Evolutionary conservation across 2,113 vertebrate genomes (phyloP).

Genomic region (Antechinus stuartii): DNA sequence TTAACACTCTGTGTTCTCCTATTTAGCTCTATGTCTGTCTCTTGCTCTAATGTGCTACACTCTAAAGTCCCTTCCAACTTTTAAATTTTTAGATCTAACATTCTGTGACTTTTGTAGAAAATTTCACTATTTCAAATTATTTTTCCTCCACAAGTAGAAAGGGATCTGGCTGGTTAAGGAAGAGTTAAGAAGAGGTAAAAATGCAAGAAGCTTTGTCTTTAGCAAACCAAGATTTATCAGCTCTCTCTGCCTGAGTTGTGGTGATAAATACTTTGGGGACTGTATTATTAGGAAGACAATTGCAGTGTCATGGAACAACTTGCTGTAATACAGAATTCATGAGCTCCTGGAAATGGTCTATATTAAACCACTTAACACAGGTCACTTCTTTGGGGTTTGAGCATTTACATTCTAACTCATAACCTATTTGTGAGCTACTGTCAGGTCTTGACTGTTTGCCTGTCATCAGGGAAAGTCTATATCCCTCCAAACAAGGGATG

Average conservation of each 20-base stretch:
- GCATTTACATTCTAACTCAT: slow-evolving; percentile 81
- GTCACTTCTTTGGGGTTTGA: slow-evolving; percentile 80
- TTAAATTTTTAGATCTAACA: neutral
- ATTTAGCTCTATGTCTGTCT: neutral
- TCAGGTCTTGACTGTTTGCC: slow-evolving; percentile 35
- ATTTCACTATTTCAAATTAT: neutral
- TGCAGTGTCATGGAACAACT: slow-evolving; percentile 83
- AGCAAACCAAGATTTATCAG: slow-evolving; percentile 80
- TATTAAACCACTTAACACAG: slow-evolving; percentile 82
- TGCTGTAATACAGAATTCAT: slow-evolving; percentile 85
- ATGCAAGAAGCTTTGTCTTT: slow-evolving; percentile 78
- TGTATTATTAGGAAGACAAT: slow-evolving; percentile 85
- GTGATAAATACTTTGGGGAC: slow-evolving; percentile 83
- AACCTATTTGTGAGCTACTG: slow-evolving; percentile 61
- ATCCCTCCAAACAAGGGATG: neutral
- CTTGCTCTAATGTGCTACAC: neutral
- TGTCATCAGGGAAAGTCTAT: neutral
- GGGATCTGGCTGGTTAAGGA: slow-evolving; percentile 31
- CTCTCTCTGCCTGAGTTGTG: slow-evolving; percentile 80
- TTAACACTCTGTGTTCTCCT: neutral
- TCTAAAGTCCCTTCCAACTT: neutral
- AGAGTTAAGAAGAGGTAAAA: slow-evolving; percentile 76
- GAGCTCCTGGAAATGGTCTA: slow-evolving; percentile 81
- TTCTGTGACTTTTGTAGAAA: neutral
- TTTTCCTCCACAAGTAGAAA: neutral